These are phyloP conservation scores for Drosophila tripunctata DNA, from an alignment of 2,888 invertebrate species.

Conservation along the genomic window DNA sequence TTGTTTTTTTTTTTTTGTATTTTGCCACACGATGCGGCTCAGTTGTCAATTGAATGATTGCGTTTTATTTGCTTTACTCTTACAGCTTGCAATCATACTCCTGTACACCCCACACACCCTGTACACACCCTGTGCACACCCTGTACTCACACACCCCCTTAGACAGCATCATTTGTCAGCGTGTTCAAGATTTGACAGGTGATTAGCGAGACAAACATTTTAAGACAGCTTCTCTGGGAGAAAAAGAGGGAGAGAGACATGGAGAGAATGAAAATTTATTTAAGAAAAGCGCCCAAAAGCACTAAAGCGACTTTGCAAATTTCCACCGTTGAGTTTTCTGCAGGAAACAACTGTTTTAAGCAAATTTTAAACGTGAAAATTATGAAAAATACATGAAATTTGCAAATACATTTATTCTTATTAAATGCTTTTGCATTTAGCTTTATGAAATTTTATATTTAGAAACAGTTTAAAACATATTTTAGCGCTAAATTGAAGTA, in stretches of 20 bases:
- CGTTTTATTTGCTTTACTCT: conserved; percentile 74
- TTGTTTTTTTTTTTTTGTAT: conserved; percentile 5
- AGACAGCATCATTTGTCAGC: conserved; percentile 72
- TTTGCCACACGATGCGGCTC: conserved; percentile 50
- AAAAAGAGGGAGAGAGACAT: too few relatives aligned
- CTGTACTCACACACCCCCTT: background rate
- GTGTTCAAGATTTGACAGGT: conserved; percentile 77
- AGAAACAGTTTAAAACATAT: background rate
- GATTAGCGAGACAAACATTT: conserved; percentile 71
- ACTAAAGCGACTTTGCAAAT: background rate
- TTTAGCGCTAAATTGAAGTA: too few relatives aligned
- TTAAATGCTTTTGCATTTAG: background rate
- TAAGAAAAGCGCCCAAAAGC: conserved; percentile 2
- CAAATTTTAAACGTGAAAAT: background rate
- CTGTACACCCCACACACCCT: background rate
- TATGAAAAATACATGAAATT: background rate
- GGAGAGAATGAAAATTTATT: conserved; percentile 9
- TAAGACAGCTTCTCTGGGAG: conserved; percentile 3
- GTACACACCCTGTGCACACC: background rate
- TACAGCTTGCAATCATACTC: conserved; percentile 46
- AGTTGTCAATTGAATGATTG: conserved; percentile 79
- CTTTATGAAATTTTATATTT: background rate
- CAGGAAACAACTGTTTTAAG: background rate
- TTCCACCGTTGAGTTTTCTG: conserved; percentile 1
- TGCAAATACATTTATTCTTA: background rate